Conservation (phyloP, 2,113 vertebrate species). For the Mystacornis crossleyi region DNA sequence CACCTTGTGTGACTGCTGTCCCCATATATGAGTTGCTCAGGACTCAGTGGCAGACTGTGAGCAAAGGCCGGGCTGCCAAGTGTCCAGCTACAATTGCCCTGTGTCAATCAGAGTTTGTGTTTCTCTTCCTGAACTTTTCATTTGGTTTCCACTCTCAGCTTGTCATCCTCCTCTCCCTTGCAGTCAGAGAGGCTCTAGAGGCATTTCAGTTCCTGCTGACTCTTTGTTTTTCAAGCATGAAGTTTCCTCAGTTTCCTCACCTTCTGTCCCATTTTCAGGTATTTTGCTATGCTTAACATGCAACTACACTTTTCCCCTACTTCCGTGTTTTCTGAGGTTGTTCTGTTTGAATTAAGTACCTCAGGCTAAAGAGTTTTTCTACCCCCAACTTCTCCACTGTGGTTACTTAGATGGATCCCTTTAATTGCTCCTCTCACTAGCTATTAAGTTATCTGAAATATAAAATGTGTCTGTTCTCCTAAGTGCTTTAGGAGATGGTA, state of each 20-base stretch:
- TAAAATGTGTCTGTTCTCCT: background rate
- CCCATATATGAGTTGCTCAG: background rate
- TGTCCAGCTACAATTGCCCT: background rate
- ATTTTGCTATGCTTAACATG: background rate
- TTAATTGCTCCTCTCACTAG: background rate
- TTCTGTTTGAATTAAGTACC: background rate
- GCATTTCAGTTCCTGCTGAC: background rate
- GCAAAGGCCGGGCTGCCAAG: background rate
- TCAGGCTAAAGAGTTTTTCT: background rate
- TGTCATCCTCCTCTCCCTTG: background rate
- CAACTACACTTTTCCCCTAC: background rate
- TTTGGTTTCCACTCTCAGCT: background rate
- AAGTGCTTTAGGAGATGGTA: background rate
- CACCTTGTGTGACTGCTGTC: background rate
- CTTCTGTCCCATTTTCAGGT: background rate
- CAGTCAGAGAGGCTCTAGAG: background rate
- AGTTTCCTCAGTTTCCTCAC: background rate
- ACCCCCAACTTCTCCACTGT: background rate
- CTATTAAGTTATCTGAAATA: background rate
- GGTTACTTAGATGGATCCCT: background rate
- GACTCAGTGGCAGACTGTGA: background rate
- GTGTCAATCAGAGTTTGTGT: background rate
- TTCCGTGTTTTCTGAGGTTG: background rate
- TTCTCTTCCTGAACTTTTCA: background rate
- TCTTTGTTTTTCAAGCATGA: background rate